Percentiles rank a stretch among this genome's conserved stretches.
Conservation (phyloP, 2,113 vertebrate genomes). For the Python bivittatus region DNA sequence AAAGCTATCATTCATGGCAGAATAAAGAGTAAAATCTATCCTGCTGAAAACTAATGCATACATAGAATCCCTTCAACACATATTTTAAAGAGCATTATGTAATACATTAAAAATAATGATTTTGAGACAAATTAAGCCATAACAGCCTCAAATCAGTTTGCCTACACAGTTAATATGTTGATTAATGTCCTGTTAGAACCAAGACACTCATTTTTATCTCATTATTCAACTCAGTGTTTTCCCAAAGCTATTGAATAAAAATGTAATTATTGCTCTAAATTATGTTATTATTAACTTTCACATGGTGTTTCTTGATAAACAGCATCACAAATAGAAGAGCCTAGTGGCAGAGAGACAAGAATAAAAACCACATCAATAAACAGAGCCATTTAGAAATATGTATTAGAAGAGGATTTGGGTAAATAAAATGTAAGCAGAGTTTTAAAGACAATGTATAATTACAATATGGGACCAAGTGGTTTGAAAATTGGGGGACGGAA, state of each 20-base stretch:
- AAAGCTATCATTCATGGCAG: conserved; percentile 20
- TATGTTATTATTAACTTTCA: conserved; percentile 76
- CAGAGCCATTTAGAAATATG: conserved; percentile 15
- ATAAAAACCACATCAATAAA: conserved; percentile 35
- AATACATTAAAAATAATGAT: conserved; percentile 76
- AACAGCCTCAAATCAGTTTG: conserved; percentile 76
- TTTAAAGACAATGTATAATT: neutral
- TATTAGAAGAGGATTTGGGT: neutral
- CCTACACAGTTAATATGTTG: conserved; percentile 77
- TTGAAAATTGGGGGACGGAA: conserved; percentile 34
- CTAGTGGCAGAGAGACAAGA: conserved; percentile 43
- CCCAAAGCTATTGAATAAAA: conserved; percentile 78
- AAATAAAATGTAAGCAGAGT: neutral
- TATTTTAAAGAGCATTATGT: conserved; percentile 63
- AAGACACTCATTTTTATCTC: conserved; percentile 77
- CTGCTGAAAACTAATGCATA: conserved; percentile 30
- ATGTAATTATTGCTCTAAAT: conserved; percentile 78
- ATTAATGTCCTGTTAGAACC: conserved; percentile 80
- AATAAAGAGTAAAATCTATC: neutral
- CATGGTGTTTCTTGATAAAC: conserved; percentile 72
- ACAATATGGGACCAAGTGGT: neutral
- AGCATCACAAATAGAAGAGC: conserved; percentile 56
- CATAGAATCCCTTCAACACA: conserved; percentile 45
- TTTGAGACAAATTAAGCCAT: conserved; percentile 76
- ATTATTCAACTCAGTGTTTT: conserved; percentile 76